Evolutionary conservation across 2,797 vertebrate species (phyloP).

Genomic region (Pseudochromis fuscus): DNA sequence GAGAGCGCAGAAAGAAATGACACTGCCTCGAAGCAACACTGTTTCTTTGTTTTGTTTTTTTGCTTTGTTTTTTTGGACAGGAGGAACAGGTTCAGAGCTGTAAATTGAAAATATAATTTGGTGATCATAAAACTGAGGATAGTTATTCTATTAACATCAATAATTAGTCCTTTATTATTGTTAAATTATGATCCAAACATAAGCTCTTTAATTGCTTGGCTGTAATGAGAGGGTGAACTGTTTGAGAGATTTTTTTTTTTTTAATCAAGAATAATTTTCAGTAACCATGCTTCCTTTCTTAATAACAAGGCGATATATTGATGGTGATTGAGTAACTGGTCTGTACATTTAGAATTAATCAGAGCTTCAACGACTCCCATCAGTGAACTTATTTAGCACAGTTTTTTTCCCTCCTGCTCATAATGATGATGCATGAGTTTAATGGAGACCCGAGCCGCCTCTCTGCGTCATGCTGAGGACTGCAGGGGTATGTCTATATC

Average conservation of each 20-base stretch:
- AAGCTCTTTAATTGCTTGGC: neutral
- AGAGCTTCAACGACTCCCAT: neutral
- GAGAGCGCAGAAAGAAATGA: slow-evolving; percentile 28
- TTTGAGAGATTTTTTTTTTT: neutral
- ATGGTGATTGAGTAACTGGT: neutral
- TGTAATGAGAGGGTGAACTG: neutral
- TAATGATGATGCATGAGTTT: slow-evolving; percentile 26
- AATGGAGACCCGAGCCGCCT: slow-evolving; percentile 2
- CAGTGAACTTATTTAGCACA: neutral
- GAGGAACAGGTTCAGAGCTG: slow-evolving; percentile 8
- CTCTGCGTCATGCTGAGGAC: slow-evolving; percentile 16
- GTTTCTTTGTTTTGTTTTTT: slow-evolving; percentile 34
- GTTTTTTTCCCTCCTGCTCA: slow-evolving; percentile 1
- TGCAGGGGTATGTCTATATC: slow-evolving; percentile 27
- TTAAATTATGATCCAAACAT: slow-evolving; percentile 1
- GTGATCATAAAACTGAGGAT: slow-evolving; percentile 5
- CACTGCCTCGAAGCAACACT: slow-evolving; percentile 39
- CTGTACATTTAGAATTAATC: neutral
- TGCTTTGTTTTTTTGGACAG: slow-evolving; percentile 33
- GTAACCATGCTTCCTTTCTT: neutral
- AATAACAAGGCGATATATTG: neutral
- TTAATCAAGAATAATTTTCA: neutral
- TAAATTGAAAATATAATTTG: neutral
- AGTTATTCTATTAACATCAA: neutral
- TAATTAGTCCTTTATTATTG: slow-evolving; percentile 19